These are phyloP conservation scores for Alosa alosa DNA, from an alignment of 2,113 vertebrate species.

Conservation along the genomic window DNA sequence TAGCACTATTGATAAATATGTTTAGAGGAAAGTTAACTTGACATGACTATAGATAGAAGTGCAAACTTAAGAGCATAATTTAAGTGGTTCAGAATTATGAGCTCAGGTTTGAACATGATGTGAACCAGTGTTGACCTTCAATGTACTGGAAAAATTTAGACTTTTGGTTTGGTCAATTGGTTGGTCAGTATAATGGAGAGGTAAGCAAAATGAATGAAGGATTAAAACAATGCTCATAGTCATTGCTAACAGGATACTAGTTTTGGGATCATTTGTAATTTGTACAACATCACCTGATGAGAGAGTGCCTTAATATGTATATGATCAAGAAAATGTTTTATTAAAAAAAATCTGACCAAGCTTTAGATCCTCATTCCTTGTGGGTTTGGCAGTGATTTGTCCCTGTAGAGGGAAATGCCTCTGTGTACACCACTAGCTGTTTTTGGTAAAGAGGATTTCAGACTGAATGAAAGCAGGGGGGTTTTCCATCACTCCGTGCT, in stretches of 20 bases:
- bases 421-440: background rate
- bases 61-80: background rate
- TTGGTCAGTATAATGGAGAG: background rate
- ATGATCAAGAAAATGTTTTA: background rate
- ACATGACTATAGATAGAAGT: background rate
- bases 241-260: background rate
- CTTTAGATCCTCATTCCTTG: background rate
- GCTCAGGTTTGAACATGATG: background rate
- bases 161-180: background rate
- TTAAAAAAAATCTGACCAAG: background rate
- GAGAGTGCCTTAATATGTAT: background rate
- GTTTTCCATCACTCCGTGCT: background rate
- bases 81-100: background rate
- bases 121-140: background rate
- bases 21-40: background rate
- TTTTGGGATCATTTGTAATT: background rate
- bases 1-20: background rate
- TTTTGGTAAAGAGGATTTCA: slow-evolving; percentile 13
- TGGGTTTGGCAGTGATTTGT: background rate
- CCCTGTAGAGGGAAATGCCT: background rate
- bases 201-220: background rate
- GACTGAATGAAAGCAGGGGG: background rate
- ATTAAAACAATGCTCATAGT: too few species aligned
- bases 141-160: background rate
- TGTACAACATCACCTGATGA: background rate